Evolutionary conservation across 2,113 vertebrate species (phyloP).

Genomic region (Kryptolebias marmoratus): DNA sequence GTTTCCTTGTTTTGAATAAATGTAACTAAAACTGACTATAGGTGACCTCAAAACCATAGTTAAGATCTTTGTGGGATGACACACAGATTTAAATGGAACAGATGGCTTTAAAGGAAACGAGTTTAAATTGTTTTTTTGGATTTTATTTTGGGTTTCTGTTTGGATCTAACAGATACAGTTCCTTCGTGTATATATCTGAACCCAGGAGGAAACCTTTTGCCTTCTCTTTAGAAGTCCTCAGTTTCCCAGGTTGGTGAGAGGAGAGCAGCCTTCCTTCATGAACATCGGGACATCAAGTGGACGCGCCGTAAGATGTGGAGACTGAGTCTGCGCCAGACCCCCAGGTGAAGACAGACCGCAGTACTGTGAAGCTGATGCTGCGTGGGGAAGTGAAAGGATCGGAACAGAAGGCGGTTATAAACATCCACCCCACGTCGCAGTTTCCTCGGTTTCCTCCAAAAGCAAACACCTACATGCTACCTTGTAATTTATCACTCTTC

Average conservation of each 20-base stretch:
- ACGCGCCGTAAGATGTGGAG: conserved; percentile 1
- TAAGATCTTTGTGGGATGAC: conserved; percentile 48
- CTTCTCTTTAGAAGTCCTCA: conserved; percentile 41
- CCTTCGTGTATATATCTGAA: background rate
- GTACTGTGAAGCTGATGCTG: conserved; percentile 41
- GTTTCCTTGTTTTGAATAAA: conserved; percentile 66
- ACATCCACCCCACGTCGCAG: conserved; percentile 62
- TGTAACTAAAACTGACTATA: conserved; percentile 65
- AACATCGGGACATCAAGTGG: background rate
- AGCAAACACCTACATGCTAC: conserved; percentile 69
- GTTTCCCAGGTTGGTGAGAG: conserved; percentile 35
- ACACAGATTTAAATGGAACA: conserved; percentile 34
- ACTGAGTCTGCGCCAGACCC: conserved; percentile 39
- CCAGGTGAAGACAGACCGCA: conserved; percentile 62
- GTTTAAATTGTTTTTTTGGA: conserved; percentile 18
- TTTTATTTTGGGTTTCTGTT: conserved; percentile 47
- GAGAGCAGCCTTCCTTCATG: background rate
- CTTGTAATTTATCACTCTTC: conserved; percentile 74
- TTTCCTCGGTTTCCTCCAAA: conserved; percentile 68
- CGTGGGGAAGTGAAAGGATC: conserved; percentile 26
- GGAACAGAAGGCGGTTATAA: conserved; percentile 46
- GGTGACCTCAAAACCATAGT: conserved; percentile 54
- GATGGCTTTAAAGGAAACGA: conserved; percentile 27
- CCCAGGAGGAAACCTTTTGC: background rate
- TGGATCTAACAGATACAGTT: conserved; percentile 26